Evolutionary conservation across 2,888 invertebrate genomes (phyloP).

Genomic region (Morpho helenor): DNA sequence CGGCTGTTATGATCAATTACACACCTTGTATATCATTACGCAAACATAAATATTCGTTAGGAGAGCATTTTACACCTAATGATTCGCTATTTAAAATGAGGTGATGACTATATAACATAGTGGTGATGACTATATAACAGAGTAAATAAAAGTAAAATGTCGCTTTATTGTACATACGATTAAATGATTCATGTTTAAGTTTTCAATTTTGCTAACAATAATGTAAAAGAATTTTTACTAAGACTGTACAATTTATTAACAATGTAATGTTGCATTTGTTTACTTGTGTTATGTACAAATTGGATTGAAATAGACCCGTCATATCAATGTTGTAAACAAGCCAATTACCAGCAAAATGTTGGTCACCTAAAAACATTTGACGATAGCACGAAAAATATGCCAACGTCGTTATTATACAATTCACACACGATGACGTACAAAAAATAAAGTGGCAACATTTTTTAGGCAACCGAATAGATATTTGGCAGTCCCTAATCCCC

Average conservation of each 20-base stretch:
- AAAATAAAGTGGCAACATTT: conserved; percentile 30
- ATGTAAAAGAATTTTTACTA: too few relatives aligned
- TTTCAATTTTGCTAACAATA: too few relatives aligned
- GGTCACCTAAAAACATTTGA: conserved; percentile 8
- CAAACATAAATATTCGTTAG: conserved; percentile 20
- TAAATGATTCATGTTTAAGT: too few relatives aligned
- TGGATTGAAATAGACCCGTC: conserved; percentile 1
- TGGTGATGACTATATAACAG: not conserved
- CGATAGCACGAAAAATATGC: conserved; percentile 11
- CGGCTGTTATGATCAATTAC: conserved; percentile 30
- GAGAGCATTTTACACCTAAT: not conserved
- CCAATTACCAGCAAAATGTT: conserved; percentile 9
- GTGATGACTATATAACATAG: not conserved
- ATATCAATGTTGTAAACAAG: conserved; percentile 13
- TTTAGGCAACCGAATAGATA: conserved; percentile 50
- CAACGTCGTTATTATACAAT: conserved; percentile 18
- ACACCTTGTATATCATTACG: conserved; percentile 24
- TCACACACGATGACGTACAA: conserved; percentile 9
- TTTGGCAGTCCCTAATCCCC: conserved; percentile 68
- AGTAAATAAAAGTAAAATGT: not conserved
- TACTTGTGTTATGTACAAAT: conserved; percentile 1
- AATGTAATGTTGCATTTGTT: not conserved
- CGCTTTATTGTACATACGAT: too few relatives aligned
- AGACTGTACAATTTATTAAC: too few relatives aligned
- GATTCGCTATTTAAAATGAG: conserved; percentile 2